Conservation (phyloP, 2,113 vertebrate species). For the Triplophysa siluroides region DNA sequence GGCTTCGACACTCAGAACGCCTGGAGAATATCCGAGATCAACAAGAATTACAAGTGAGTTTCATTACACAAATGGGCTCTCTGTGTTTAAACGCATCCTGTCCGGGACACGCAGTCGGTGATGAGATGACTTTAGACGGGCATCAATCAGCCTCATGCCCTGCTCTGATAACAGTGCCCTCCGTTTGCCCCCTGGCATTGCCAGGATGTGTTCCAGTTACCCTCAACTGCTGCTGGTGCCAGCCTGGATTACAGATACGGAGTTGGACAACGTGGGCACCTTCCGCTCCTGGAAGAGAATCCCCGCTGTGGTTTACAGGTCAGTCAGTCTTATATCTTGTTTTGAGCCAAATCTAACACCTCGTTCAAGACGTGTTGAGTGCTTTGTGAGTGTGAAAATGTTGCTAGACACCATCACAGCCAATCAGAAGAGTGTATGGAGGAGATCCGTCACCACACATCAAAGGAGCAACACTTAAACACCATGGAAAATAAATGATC, state of each 20-base stretch:
- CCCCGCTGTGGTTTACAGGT: conserved; percentile 95
- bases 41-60: conserved; percentile 92
- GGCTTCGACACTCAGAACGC: conserved; percentile 97
- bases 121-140: conserved; percentile 9
- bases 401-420: neutral
- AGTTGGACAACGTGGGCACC: conserved; percentile 92
- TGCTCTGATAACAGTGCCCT: conserved; percentile 23
- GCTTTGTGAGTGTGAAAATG: too few relatives aligned
- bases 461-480: too few relatives aligned
- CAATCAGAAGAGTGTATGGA: neutral
- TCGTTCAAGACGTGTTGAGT: neutral
- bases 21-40: conserved; percentile 98
- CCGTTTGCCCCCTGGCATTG: conserved; percentile 19
- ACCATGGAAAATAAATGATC: too few relatives aligned
- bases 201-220: conserved; percentile 93
- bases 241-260: conserved; percentile 97
- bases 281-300: conserved; percentile 98
- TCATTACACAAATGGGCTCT: neutral
- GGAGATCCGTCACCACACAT: too few relatives aligned
- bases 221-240: conserved; percentile 95
- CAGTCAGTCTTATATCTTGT: conserved; percentile 44
- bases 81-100: neutral
- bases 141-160: neutral
- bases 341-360: neutral
- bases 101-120: neutral